Conservation (phyloP, 2,888 invertebrate species). For the Dendrolimus houi region DNA sequence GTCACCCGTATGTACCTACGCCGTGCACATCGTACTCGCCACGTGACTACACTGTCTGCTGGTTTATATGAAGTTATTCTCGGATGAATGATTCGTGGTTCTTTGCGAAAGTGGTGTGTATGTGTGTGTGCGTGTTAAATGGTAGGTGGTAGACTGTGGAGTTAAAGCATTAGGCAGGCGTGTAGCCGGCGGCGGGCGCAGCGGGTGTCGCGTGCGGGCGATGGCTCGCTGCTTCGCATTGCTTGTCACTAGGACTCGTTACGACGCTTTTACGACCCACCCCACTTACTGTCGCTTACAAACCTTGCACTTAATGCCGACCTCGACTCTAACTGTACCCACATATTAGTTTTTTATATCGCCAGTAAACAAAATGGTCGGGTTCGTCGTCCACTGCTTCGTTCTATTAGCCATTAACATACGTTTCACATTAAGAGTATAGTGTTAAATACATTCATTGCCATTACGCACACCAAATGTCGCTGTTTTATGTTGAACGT, state of each 20-base stretch:
- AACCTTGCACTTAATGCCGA: constrained; percentile 54
- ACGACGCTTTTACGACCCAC: constrained; percentile 50
- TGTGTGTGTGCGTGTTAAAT: neutral
- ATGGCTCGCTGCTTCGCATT: constrained; percentile 37
- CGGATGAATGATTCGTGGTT: too few relatives aligned
- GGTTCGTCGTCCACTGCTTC: constrained; percentile 28
- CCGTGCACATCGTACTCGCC: too few relatives aligned
- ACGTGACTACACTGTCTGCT: too few relatives aligned
- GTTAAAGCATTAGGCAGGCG: constrained; percentile 19
- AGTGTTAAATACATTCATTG: constrained; percentile 20
- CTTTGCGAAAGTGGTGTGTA: neutral
- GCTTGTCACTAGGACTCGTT: constrained; percentile 40
- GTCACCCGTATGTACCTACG: too few relatives aligned
- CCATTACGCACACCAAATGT: neutral
- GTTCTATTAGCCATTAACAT: constrained; percentile 41
- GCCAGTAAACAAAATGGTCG: constrained; percentile 32
- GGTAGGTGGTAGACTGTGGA: constrained; percentile 2
- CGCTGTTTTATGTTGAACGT: constrained; percentile 3
- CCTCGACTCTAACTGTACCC: constrained; percentile 22
- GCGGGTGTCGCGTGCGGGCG: constrained; percentile 49
- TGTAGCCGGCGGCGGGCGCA: constrained; percentile 27
- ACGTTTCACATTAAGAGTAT: constrained; percentile 33
- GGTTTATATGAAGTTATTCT: too few relatives aligned
- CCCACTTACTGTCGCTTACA: constrained; percentile 39
- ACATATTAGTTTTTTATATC: constrained; percentile 47